phyloP scores from a whole-genome alignment of 1,140 invertebrate genomes.

The Trichonephila clavata region DNA sequence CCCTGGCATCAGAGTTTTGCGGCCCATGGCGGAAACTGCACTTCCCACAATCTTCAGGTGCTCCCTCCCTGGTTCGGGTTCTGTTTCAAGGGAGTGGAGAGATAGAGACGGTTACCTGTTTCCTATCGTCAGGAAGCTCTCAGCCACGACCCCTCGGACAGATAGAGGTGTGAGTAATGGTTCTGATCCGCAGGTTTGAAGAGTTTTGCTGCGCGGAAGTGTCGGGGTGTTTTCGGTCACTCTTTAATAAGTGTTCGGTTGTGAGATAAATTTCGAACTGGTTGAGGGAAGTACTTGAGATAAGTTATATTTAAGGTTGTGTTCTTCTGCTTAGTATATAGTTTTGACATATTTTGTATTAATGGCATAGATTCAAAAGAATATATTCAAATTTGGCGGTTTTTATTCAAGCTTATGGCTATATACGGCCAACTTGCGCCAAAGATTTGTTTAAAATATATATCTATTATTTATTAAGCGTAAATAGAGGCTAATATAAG shows the following conservation, averaged over 20 bases:
- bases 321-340: too few relatives aligned
- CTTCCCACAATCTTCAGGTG: constrained; percentile 57
- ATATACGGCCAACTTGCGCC: too few relatives aligned
- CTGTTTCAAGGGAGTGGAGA: background rate
- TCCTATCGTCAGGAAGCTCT: constrained; percentile 43
- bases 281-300: background rate
- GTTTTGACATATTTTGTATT: too few relatives aligned
- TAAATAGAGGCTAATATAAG: too few relatives aligned
- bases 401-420: too few relatives aligned
- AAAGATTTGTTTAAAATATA: too few relatives aligned
- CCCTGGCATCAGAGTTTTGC: constrained; percentile 4
- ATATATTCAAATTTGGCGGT: too few relatives aligned
- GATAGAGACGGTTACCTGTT: constrained; percentile 27
- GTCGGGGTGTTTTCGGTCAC: background rate
- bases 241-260: background rate
- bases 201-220: background rate
- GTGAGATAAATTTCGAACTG: background rate
- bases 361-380: too few relatives aligned
- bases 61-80: background rate
- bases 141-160: constrained; percentile 18
- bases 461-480: too few relatives aligned
- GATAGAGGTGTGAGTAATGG: constrained; percentile 49
- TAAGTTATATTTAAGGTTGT: background rate
- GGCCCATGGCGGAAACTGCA: constrained; percentile 40
- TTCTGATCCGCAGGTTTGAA: background rate